Evolutionary conservation across 2,797 vertebrate species (phyloP).

Genomic region (Pogoniulus pusillus): DNA sequence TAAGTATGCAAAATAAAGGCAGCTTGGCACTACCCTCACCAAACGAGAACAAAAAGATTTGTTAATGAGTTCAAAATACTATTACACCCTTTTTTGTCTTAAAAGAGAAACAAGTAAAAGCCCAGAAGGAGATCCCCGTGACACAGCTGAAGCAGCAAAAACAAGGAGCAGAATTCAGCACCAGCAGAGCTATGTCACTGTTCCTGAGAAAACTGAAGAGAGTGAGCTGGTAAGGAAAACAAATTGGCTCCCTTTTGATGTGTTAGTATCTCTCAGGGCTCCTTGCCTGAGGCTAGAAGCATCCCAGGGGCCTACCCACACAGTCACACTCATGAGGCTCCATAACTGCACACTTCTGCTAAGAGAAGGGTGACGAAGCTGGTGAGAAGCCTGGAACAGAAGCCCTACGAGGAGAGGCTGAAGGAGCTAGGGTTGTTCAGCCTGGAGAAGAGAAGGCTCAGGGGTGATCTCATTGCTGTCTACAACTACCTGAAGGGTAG

Average conservation of each 20-base stretch:
- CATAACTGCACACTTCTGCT: neutral
- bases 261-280: neutral
- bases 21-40: neutral
- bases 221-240: neutral
- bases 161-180: neutral
- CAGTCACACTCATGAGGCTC: neutral
- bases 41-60: neutral
- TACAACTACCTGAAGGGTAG: too few species aligned
- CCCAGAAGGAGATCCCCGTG: neutral
- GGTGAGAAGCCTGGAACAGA: too few species aligned
- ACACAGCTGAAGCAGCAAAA: neutral
- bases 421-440: too few species aligned
- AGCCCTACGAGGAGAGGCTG: too few species aligned
- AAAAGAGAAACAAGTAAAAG: fast-evolving
- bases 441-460: too few species aligned
- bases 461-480: too few species aligned
- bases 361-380: too few species aligned
- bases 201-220: neutral
- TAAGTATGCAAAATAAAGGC: neutral
- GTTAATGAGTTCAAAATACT: neutral
- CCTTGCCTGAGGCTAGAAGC: neutral
- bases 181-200: neutral
- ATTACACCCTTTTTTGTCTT: neutral
- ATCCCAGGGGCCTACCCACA: neutral
- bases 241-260: neutral